Percentiles rank a stretch among this genome's conserved stretches.
These are phyloP conservation scores for Formica exsecta DNA, from an alignment of 1,140 invertebrate species.

Conservation along the genomic window DNA sequence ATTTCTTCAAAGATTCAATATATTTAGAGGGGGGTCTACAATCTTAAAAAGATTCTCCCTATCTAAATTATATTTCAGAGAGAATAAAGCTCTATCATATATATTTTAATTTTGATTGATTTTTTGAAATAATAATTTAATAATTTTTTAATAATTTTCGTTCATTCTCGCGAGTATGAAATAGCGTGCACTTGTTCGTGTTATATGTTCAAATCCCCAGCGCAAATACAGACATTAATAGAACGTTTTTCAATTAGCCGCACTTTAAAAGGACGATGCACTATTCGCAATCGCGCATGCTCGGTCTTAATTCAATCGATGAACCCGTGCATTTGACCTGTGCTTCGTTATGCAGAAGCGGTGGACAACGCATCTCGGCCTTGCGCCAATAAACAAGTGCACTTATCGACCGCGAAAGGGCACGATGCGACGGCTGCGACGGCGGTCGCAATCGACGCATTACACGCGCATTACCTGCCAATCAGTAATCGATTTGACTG, in stretches of 20 bases:
- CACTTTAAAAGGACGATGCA: background rate
- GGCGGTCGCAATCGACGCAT: slow-evolving; percentile 67
- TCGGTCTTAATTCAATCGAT: slow-evolving; percentile 46
- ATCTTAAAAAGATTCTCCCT: background rate
- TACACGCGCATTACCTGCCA: slow-evolving; percentile 76
- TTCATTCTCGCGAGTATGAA: background rate
- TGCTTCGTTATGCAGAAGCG: slow-evolving; percentile 22
- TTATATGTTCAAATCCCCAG: background rate
- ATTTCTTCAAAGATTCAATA: background rate
- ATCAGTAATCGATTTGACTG: slow-evolving; percentile 76
- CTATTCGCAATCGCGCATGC: background rate
- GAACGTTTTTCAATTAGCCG: slow-evolving; percentile 9
- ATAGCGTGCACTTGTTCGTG: background rate
- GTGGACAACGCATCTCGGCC: slow-evolving; percentile 58
- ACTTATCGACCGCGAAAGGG: slow-evolving; percentile 60
- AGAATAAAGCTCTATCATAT: background rate
- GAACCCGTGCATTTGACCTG: slow-evolving; percentile 16
- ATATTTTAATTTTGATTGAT: background rate
- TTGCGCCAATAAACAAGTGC: slow-evolving; percentile 69
- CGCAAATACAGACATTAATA: background rate
- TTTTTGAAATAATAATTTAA: background rate
- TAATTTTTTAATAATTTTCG: slow-evolving; percentile 6
- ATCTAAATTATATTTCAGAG: slow-evolving; percentile 19
- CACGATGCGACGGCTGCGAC: slow-evolving; percentile 31
- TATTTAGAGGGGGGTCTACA: background rate